These are phyloP conservation scores for Glomeris marginata DNA, from an alignment of 2,888 invertebrate genomes.

Conservation along the genomic window DNA sequence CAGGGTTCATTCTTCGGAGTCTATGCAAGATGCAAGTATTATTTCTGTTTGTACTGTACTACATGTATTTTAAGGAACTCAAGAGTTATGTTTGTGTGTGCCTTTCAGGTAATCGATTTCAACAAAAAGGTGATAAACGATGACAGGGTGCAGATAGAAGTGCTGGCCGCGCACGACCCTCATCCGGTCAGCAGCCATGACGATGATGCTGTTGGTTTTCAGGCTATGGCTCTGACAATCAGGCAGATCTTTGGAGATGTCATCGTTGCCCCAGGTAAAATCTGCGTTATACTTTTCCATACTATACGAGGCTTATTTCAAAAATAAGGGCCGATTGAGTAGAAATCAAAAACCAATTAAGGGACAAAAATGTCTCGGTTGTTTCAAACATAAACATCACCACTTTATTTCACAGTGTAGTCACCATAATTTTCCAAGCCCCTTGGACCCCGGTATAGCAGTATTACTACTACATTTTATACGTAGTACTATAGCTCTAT, in stretches of 20 bases:
- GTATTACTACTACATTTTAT: no score
- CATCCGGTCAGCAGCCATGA: slow-evolving; percentile 31
- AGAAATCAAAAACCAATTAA: no score
- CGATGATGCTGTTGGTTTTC: slow-evolving; percentile 30
- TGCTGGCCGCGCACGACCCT: slow-evolving; percentile 20
- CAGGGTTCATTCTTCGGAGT: slow-evolving; percentile 34
- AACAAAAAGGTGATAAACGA: slow-evolving; percentile 24
- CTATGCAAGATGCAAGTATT: slow-evolving; percentile 28
- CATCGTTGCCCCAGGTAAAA: slow-evolving; percentile 31
- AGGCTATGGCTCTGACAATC: slow-evolving; percentile 31
- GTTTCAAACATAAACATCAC: no score
- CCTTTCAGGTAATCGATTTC: slow-evolving; percentile 20
- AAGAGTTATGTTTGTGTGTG: neutral
- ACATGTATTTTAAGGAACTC: slow-evolving; percentile 1
- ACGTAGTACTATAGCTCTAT: no score
- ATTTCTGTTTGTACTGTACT: neutral
- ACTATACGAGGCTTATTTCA: no score
- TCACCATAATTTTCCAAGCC: no score
- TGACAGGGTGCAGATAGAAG: slow-evolving; percentile 26
- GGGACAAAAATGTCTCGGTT: no score
- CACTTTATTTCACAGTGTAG: no score
- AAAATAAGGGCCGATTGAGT: no score
- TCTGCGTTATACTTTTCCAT: slow-evolving; percentile 3
- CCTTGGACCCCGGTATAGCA: no score
- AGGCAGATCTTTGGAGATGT: slow-evolving; percentile 30